Evolutionary conservation across 2,113 vertebrate species (phyloP).

Genomic region (Rhagologus leucostigma): DNA sequence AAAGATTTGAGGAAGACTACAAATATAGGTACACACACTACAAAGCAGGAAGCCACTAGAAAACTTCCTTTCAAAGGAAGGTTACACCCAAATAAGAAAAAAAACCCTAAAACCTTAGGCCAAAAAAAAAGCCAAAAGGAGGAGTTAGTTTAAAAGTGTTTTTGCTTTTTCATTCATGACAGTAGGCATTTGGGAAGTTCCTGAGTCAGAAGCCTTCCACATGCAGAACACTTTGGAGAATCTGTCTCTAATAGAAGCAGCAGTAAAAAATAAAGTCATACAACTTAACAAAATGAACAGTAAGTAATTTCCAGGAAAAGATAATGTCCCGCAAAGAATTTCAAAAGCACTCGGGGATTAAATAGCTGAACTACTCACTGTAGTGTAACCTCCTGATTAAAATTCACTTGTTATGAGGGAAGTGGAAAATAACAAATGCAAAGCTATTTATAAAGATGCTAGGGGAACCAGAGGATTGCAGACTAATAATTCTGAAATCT

Average conservation of each 20-base stretch:
- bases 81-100: neutral
- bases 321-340: neutral
- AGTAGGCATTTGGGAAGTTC: neutral
- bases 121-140: neutral
- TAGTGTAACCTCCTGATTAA: neutral
- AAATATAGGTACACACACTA: neutral
- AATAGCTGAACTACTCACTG: neutral
- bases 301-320: neutral
- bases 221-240: neutral
- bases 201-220: neutral
- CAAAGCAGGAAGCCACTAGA: neutral
- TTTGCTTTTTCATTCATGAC: neutral
- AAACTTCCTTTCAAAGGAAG: neutral
- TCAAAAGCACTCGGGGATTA: neutral
- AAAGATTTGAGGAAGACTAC: neutral
- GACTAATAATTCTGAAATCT: neutral
- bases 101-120: neutral
- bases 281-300: neutral
- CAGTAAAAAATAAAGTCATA: neutral
- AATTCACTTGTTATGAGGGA: neutral
- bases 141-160: rapidly evolving
- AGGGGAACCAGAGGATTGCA: neutral
- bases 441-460: neutral
- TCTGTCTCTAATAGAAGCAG: neutral
- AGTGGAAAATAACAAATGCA: neutral